A percentile compares a stretch with the other conserved stretches of the same genome.
These are phyloP conservation scores for Rhagium mordax DNA, from an alignment of 2,888 invertebrate species.

Conservation along the genomic window DNA sequence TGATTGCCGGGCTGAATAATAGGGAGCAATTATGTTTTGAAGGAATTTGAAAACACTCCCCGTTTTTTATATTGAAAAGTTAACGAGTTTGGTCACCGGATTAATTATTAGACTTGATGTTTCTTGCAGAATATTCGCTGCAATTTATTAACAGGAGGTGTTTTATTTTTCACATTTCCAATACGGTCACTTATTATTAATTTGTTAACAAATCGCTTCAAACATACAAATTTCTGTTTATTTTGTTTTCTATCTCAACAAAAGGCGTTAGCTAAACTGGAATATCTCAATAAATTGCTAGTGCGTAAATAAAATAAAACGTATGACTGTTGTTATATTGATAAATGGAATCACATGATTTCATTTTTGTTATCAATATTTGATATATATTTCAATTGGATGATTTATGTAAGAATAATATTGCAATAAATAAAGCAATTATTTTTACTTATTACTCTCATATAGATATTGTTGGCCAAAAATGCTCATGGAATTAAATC, in stretches of 20 bases:
- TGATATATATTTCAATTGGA: not conserved
- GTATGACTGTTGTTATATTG: no score
- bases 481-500: no score
- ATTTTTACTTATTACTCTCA: not conserved
- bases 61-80: not conserved
- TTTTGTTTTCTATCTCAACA: no score
- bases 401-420: not conserved
- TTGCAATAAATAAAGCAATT: not conserved
- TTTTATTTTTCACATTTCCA: not conserved
- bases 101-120: not conserved
- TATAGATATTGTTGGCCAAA: no score
- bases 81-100: not conserved
- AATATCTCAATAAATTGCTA: no score
- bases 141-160: not conserved
- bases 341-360: not conserved
- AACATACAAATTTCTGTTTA: no score
- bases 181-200: no score
- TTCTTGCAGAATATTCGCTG: not conserved
- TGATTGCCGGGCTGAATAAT: not conserved
- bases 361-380: not conserved
- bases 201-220: no score
- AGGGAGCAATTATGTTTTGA: not conserved
- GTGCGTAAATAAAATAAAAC: no score
- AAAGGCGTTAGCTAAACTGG: no score
- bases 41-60: not conserved